Percentiles rank a stretch among this genome's conserved stretches.
Conservation (phyloP, 2,797 vertebrate genomes). For the Phaenicophaeus curvirostris region DNA sequence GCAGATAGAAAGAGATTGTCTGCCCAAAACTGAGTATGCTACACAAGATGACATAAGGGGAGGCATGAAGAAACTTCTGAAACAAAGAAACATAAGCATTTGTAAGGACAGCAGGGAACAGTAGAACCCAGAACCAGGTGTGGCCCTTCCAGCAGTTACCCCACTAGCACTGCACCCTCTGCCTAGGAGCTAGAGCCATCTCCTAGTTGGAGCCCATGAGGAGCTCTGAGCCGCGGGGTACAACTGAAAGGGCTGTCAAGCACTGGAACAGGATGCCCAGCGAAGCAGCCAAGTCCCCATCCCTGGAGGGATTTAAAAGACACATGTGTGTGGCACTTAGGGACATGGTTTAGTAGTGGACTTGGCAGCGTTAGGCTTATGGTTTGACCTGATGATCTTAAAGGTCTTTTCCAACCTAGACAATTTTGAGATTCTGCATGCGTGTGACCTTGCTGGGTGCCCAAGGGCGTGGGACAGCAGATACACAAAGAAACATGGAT, state of each 20-base stretch:
- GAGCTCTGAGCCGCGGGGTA: accelerated
- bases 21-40: background rate
- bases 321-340: too few relatives aligned
- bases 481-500: background rate
- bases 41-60: background rate
- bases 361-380: too few relatives aligned
- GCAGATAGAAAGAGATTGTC: background rate
- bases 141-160: background rate
- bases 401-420: too few relatives aligned
- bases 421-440: background rate
- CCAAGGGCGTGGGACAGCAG: background rate
- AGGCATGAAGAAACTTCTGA: background rate
- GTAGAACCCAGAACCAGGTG: background rate
- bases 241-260: too few relatives aligned
- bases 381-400: too few relatives aligned
- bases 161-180: background rate
- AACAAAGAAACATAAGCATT: background rate
- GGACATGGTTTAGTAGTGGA: too few relatives aligned
- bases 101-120: background rate
- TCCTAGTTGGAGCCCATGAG: background rate
- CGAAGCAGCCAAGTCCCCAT: too few relatives aligned
- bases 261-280: too few relatives aligned
- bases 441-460: background rate
- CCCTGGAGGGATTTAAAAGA: too few relatives aligned
- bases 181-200: background rate